Percentiles rank a stretch among this genome's conserved stretches.
These are phyloP conservation scores for Drosophila nr. medialis DNA, from an alignment of 2,888 invertebrate genomes.

Conservation along the genomic window DNA sequence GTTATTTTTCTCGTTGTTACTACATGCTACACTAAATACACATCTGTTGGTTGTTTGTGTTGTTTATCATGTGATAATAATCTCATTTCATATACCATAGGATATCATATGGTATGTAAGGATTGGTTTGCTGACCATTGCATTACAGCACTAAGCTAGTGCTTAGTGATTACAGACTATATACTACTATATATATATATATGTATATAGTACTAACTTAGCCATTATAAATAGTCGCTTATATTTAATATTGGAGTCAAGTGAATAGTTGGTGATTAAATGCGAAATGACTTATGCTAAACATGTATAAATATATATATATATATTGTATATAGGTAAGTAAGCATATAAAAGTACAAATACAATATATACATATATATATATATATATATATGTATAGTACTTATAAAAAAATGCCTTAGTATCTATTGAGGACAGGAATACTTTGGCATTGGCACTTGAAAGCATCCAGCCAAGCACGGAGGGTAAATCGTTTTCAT, in stretches of 20 bases:
- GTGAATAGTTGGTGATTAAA: slow-evolving; percentile 21
- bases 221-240: slow-evolving; percentile 59
- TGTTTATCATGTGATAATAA: slow-evolving; percentile 51
- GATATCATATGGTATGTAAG: neutral
- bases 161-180: neutral
- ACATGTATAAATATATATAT: slow-evolving; percentile 22
- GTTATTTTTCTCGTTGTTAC: slow-evolving; percentile 33
- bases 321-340: slow-evolving; percentile 8
- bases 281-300: slow-evolving; percentile 18
- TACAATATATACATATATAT: slow-evolving; percentile 8
- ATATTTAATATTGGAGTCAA: slow-evolving; percentile 24
- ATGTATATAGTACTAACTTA: slow-evolving; percentile 11
- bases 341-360: slow-evolving; percentile 37
- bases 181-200: neutral
- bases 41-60: neutral
- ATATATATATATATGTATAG: slow-evolving; percentile 2
- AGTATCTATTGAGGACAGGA: slow-evolving; percentile 31
- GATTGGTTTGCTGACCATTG: slow-evolving; percentile 4
- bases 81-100: slow-evolving; percentile 81
- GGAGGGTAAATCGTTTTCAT: slow-evolving; percentile 31
- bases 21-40: slow-evolving; percentile 3
- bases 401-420: slow-evolving; percentile 15
- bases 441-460: slow-evolving; percentile 45
- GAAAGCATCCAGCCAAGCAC: slow-evolving; percentile 41
- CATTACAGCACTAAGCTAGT: neutral